Evolutionary conservation across 1,140 invertebrate genomes (phyloP), one percentile per base, ranked within the genome.

Genomic region (Rhynchophorus ferrugineus): DNA sequence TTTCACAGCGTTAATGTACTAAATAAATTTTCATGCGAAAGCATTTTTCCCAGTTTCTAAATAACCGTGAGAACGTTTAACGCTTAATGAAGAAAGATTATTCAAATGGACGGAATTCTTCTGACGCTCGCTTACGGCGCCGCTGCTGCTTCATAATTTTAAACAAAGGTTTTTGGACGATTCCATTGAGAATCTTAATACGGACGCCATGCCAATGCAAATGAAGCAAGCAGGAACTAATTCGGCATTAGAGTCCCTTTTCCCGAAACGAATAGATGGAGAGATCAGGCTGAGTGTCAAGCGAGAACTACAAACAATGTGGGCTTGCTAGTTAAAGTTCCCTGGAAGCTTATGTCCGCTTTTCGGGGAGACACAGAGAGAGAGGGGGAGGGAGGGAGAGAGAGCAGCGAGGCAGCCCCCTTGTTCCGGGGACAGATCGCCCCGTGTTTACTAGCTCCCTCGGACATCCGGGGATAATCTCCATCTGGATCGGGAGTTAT

Each of bases 301-400:
- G 7, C 37, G 37, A 38, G 37, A 38, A 38, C 5, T 38, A 38
- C 37, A 38, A 38, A 38, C 37, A 38, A 38, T 38, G 13, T 13
- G 37, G 37, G 37, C 13, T 13, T 38, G 33, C 33, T 34, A n/a
- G 37, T 38, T 38, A 38, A 38, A 38, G 37, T 19, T 38, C 13
- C 13, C 37, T 5, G n/a, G 13, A 19, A 38, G 37, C 37, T 38
- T 38, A 38, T 19, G 37, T 38, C 37, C 13, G 37, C 13, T 14
- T 38, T 38, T 38, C 5, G 5, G 13, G 13, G 13, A 19, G 17
- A n/a, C n/a, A n/a, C n/a, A n/a, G n/a, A n/a, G n/a, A n/a, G n/a
- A n/a, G n/a, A n/a, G n/a, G n/a, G n/a, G n/a, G n/a, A n/a, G n/a
- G n/a, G n/a, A n/a, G n/a, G n/a, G n/a, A n/a, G n/a, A n/a, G n/a